Percentiles rank a stretch among this genome's conserved stretches.
Evolutionary conservation across 2,888 invertebrate species (phyloP).

Genomic region (Eristalinus sepulchralis): DNA sequence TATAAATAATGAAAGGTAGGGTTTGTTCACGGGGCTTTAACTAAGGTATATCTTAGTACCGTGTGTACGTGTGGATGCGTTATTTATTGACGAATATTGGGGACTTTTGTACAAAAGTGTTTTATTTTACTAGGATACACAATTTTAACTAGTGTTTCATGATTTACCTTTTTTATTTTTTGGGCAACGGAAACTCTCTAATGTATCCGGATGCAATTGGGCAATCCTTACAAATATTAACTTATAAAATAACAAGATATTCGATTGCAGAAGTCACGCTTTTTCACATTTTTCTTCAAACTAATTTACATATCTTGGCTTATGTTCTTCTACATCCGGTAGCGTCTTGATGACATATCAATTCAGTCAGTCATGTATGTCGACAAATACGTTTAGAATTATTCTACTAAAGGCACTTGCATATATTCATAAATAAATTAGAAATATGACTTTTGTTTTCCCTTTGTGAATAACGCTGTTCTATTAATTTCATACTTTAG

Average conservation of each 20-base stretch:
- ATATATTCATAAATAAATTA: too few relatives aligned
- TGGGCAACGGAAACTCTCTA: too few relatives aligned
- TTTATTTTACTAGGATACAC: too few relatives aligned
- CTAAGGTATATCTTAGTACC: not conserved
- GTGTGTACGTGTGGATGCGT: not conserved
- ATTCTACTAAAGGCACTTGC: too few relatives aligned
- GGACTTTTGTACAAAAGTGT: not conserved
- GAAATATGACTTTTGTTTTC: too few relatives aligned
- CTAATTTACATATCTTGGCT: not conserved
- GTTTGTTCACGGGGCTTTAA: not conserved
- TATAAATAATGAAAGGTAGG: not conserved
- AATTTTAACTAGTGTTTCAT: too few relatives aligned
- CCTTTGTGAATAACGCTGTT: too few relatives aligned
- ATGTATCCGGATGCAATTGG: not conserved
- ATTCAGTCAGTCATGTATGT: not conserved
- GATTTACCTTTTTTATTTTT: too few relatives aligned
- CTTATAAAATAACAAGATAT: not conserved
- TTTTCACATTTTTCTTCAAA: not conserved
- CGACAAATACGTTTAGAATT: too few relatives aligned
- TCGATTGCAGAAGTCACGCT: not conserved
- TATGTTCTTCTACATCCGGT: not conserved
- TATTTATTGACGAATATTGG: not conserved
- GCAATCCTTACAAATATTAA: not conserved
- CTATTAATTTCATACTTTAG: too few relatives aligned
- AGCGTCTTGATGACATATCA: not conserved